Conservation (phyloP, 2,797 vertebrate species). For the Helarctos malayanus region DNA sequence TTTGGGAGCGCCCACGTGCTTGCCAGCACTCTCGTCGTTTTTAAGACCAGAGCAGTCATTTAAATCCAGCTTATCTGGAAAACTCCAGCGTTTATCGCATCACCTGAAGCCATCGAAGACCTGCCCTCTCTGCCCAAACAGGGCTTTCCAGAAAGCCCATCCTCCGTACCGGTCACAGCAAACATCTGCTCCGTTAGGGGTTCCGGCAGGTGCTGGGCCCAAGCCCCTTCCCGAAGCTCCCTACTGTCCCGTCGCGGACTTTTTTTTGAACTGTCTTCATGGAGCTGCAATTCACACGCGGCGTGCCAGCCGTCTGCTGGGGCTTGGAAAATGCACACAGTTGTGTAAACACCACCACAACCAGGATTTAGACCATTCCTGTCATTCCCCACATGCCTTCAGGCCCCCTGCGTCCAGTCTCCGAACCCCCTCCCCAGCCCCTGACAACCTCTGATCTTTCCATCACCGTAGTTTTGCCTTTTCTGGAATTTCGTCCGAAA, state of each 20-base stretch:
- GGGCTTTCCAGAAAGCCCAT: background rate
- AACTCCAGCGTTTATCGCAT: background rate
- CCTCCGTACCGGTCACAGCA: background rate
- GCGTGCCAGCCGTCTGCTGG: background rate
- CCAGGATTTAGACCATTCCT: background rate
- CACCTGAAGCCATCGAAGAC: background rate
- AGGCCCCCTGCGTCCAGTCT: rapidly evolving
- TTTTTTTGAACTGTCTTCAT: background rate
- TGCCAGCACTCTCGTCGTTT: background rate
- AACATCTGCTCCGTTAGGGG: constrained; percentile 11
- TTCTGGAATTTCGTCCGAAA: background rate
- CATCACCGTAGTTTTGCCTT: background rate
- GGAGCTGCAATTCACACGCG: background rate
- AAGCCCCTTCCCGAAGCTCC: background rate
- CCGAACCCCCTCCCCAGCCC: rapidly evolving
- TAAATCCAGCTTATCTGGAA: constrained; percentile 28
- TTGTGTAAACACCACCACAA: background rate
- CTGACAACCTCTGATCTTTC: too few species aligned
- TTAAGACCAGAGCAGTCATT: background rate
- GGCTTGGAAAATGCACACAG: background rate
- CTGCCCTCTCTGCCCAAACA: background rate
- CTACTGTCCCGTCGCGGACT: background rate
- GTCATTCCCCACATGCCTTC: too few species aligned
- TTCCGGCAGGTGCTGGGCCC: background rate
- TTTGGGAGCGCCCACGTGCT: background rate